phyloP scores from a whole-genome alignment of 2,888 invertebrate species.

The Abscondita cerata region DNA sequence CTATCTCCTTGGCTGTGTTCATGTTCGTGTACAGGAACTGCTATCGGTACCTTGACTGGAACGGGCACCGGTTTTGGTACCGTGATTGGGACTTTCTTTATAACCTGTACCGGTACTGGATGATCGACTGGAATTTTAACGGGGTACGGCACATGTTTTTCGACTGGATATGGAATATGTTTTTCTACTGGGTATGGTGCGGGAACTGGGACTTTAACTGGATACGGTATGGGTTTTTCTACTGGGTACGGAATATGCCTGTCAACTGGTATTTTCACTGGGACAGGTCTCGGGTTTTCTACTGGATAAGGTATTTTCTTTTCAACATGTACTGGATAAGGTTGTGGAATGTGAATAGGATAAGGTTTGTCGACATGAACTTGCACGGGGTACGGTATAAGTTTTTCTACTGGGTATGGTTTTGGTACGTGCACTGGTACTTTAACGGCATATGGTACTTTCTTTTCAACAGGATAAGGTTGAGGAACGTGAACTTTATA shows the following conservation, averaged over 20 bases:
- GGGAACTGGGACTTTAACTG: conserved; percentile 76
- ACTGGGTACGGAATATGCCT: conserved; percentile 77
- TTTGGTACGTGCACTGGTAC: conserved; percentile 75
- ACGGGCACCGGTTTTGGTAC: conserved; percentile 70
- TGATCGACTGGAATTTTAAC: conserved; percentile 67
- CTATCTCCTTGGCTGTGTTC: conserved; percentile 45
- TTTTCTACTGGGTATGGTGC: conserved; percentile 74
- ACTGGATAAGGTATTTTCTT: conserved; percentile 79
- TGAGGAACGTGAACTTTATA: conserved; percentile 75
- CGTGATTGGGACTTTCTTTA: conserved; percentile 54
- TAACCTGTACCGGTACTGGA: conserved; percentile 67
- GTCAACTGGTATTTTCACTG: conserved; percentile 72
- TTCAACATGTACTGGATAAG: conserved; percentile 73
- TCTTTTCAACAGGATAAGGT: conserved; percentile 77
- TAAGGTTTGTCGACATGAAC: conserved; percentile 74
- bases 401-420: conserved; percentile 78
- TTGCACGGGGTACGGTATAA: conserved; percentile 74
- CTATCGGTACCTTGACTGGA: conserved; percentile 73
- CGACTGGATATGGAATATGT: conserved; percentile 70
- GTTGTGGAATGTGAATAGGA: conserved; percentile 72
- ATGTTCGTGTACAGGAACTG: conserved; percentile 64
- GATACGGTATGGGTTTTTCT: conserved; percentile 78
- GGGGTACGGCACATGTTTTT: conserved; percentile 72
- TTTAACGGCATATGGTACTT: conserved; percentile 70
- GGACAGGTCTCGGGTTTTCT: conserved; percentile 73